These are phyloP conservation scores for Acronicta aceris DNA, from an alignment of 2,888 invertebrate genomes.

Conservation along the genomic window DNA sequence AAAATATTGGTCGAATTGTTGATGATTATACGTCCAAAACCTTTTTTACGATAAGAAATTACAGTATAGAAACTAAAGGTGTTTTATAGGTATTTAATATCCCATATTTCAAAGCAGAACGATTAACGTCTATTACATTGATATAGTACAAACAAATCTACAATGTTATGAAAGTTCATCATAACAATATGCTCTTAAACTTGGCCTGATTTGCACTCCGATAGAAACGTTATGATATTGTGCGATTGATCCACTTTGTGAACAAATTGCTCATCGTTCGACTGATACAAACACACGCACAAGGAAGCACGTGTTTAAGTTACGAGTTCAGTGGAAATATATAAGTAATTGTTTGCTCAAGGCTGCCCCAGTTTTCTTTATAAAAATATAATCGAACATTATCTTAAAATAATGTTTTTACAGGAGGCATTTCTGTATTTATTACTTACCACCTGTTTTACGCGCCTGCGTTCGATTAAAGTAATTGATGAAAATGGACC, in stretches of 20 bases:
- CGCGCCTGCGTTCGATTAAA: slow-evolving; percentile 40
- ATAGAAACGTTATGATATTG: slow-evolving; percentile 49
- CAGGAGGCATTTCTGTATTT: slow-evolving; percentile 45
- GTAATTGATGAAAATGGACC: slow-evolving; percentile 51
- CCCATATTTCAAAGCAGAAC: slow-evolving; percentile 22
- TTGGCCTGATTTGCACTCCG: slow-evolving; percentile 51
- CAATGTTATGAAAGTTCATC: slow-evolving; percentile 52
- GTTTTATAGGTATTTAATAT: slow-evolving; percentile 20
- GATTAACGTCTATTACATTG: slow-evolving; percentile 36
- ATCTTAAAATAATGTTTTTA: slow-evolving; percentile 55
- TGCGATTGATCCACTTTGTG: slow-evolving; percentile 52
- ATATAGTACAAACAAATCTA: slow-evolving; percentile 45
- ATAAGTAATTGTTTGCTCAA: slow-evolving; percentile 58
- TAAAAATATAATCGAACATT: slow-evolving; percentile 56
- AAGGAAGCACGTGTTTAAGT: slow-evolving; percentile 53
- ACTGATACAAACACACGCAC: slow-evolving; percentile 38
- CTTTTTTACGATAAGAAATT: not conserved
- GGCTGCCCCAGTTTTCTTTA: slow-evolving; percentile 57
- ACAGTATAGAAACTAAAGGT: slow-evolving; percentile 7
- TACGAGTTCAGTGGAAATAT: slow-evolving; percentile 53
- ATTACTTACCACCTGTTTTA: slow-evolving; percentile 49
- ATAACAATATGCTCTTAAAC: slow-evolving; percentile 56
- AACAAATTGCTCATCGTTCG: slow-evolving; percentile 48
- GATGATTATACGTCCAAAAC: not conserved
- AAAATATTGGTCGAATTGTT: no score